These are phyloP conservation scores for Pseudopipra pipra DNA, from an alignment of 2,113 vertebrate species.

Conservation along the genomic window DNA sequence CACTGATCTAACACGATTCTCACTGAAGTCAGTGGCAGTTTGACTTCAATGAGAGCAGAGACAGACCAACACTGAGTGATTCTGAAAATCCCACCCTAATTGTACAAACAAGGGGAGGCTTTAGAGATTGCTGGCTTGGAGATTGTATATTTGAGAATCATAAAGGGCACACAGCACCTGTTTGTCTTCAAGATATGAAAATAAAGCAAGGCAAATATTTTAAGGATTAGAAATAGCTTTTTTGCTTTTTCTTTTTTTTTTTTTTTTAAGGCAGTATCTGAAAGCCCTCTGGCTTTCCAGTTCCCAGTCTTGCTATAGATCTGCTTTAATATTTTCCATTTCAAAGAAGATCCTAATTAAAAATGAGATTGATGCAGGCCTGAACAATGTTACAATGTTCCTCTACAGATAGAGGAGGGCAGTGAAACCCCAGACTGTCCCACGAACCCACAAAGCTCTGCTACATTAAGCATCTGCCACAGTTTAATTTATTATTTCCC, in stretches of 20 bases:
- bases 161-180: conserved; percentile 65
- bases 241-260: neutral
- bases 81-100: conserved; percentile 53
- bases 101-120: conserved; percentile 61
- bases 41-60: conserved; percentile 27
- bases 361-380: neutral
- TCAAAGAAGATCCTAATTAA: conserved; percentile 50
- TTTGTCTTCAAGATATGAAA: conserved; percentile 69
- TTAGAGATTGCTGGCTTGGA: conserved; percentile 59
- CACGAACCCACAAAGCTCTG: neutral
- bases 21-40: neutral
- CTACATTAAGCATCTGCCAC: neutral
- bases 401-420: neutral
- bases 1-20: neutral
- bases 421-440: neutral
- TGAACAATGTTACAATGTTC: neutral
- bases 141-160: conserved; percentile 56
- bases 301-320: neutral
- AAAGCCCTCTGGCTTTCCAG: conserved; percentile 29
- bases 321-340: conserved; percentile 51
- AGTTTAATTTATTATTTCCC: neutral
- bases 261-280: neutral
- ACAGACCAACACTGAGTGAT: neutral
- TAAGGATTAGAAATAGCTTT: conserved; percentile 55
- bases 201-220: conserved; percentile 70